These are phyloP conservation scores for Gila robusta DNA, from an alignment of 2,797 vertebrate genomes.

Conservation along the genomic window DNA sequence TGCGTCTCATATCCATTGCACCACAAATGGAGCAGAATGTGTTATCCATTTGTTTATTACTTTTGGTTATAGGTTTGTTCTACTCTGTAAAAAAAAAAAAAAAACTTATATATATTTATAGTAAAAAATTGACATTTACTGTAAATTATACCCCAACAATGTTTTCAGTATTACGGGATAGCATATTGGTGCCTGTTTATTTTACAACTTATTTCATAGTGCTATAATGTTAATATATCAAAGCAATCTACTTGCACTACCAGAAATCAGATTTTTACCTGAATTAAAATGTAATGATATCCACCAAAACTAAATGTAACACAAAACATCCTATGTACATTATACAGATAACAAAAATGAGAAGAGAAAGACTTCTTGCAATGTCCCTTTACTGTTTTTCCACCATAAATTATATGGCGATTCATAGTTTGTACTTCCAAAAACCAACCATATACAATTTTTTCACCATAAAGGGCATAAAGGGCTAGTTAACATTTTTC, in stretches of 20 bases:
- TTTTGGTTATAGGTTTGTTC: not conserved
- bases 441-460: not conserved
- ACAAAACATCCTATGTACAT: not conserved
- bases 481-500: not conserved
- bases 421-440: not conserved
- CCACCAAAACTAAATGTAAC: not conserved
- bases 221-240: not conserved
- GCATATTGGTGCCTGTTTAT: not conserved
- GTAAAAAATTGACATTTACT: not conserved
- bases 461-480: not conserved
- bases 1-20: not conserved
- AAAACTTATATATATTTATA: too few relatives aligned
- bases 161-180: not conserved
- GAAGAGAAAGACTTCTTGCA: not conserved
- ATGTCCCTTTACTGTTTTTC: not conserved
- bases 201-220: not conserved
- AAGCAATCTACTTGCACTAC: not conserved
- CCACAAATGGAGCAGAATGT: not conserved
- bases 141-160: not conserved
- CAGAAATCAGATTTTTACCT: not conserved
- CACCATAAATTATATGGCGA: not conserved
- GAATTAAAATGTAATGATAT: not conserved
- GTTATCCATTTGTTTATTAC: not conserved
- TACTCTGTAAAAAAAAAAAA: not conserved
- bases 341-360: not conserved